Percentiles rank a stretch among this genome's conserved stretches.
Evolutionary conservation across 2,113 vertebrate species (phyloP).

Genomic region (Scortum barcoo): DNA sequence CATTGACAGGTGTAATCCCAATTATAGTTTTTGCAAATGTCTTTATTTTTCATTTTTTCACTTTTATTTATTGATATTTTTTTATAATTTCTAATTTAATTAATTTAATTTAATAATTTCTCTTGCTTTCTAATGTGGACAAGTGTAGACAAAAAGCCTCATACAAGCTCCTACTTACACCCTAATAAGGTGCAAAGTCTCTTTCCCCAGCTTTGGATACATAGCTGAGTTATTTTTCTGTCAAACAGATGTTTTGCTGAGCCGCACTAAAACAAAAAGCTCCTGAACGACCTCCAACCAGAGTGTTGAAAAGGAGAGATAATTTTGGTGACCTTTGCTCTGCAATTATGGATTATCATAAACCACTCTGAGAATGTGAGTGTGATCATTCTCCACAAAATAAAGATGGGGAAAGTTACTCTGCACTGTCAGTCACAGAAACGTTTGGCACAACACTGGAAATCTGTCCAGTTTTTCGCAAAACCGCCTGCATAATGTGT

Average conservation of each 20-base stretch:
- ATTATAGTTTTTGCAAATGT: neutral
- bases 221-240: slow-evolving; percentile 27
- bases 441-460: slow-evolving; percentile 1
- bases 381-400: slow-evolving; percentile 11
- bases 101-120: neutral
- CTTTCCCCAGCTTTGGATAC: slow-evolving; percentile 9
- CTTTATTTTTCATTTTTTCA: neutral
- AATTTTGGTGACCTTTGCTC: slow-evolving; percentile 46
- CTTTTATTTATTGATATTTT: no score
- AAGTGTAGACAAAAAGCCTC: slow-evolving; percentile 6
- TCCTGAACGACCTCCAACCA: slow-evolving; percentile 30
- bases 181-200: slow-evolving; percentile 30
- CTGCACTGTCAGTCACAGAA: neutral
- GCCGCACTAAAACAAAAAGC: slow-evolving; percentile 41
- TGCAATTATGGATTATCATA: slow-evolving; percentile 45
- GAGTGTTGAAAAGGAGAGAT: slow-evolving; percentile 36
- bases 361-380: slow-evolving; percentile 37
- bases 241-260: slow-evolving; percentile 52
- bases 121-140: neutral
- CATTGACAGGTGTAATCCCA: neutral
- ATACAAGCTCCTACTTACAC: neutral
- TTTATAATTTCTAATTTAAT: no score
- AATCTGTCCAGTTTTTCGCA: neutral
- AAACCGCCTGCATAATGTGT: neutral
- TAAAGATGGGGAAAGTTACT: slow-evolving; percentile 4